phyloP scores from a whole-genome alignment of 2,888 invertebrate species.

The Petrolisthes manimaculis region DNA sequence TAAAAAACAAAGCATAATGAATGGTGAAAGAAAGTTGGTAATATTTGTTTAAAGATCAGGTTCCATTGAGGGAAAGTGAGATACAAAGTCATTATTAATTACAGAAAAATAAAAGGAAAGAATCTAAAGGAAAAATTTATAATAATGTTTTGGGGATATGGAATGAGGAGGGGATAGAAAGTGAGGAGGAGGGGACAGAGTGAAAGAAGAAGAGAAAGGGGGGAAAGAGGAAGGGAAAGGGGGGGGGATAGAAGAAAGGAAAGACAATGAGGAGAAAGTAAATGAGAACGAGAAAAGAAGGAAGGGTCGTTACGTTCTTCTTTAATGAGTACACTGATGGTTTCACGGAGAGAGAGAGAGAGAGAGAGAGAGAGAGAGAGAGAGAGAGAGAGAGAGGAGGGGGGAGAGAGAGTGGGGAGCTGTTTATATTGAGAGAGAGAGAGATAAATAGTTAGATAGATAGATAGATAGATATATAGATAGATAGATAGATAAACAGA shows the following conservation, averaged over 20 bases:
- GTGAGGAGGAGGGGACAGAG: slow-evolving; percentile 9
- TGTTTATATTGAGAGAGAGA: background rate
- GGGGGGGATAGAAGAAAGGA: background rate
- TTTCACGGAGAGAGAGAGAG: background rate
- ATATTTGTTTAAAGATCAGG: no score
- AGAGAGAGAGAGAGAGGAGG: background rate
- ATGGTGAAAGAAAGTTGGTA: background rate
- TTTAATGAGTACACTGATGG: background rate
- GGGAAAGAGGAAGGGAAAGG: background rate
- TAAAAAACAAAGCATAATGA: background rate
- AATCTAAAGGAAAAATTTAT: background rate
- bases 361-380: slow-evolving; percentile 3
- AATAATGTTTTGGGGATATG: background rate
- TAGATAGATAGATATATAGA: slow-evolving; percentile 19
- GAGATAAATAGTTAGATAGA: background rate
- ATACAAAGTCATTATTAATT: background rate
- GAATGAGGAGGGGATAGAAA: background rate
- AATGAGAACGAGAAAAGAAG: background rate
- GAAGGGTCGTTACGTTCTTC: background rate
- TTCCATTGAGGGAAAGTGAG: background rate
- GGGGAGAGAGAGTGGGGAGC: background rate
- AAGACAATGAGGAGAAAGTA: background rate
- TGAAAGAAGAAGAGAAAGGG: background rate
- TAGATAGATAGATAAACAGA: background rate
- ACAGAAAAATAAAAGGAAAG: background rate